Evolutionary conservation across 2,888 invertebrate species (phyloP), one percentile per base, ranked within the genome.

Genomic region (Prenolepis imparis): DNA sequence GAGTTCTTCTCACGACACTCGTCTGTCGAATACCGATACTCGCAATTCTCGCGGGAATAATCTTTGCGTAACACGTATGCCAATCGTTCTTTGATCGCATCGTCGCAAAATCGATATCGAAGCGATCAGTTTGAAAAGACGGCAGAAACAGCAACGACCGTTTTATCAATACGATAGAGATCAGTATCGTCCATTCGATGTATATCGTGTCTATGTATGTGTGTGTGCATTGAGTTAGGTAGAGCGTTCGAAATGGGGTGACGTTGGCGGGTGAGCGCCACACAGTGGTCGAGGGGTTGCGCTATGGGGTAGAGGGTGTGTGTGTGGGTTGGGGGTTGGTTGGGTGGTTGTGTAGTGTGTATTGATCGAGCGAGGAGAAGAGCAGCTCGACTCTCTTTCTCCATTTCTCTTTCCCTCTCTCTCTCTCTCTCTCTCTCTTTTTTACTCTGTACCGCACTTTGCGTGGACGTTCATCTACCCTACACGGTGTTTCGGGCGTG

Each of bases 331-430:
- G 84, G 87, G 91, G 89, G 89, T 89, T 86, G 91, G 90, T 92
- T 88, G 94, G 92, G 92, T 91, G 93, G 90, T 87, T 90, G 91
- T 90, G 91, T 92, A 91, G 94, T 92, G 92, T 91, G 93, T 94
- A 94, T 94, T 94, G 94, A 94, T 94, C 94, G 94, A 91, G 90
- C 90, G 89, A 91, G 89, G 86, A 88, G 90, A 89, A 83, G 85
- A 90, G 87, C 86, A 87, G 75, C 83, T 75, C 82, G 83, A 78
- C 87, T 90, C 88, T 75, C 72, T 52, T 73, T 75, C 86, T 68
- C 66, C 55, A 80, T 73, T n/a, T 78, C 28, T 57, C 59, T n/a
- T 44, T 55, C 83, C n/a, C 67, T 85, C 39, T 57, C 48, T n/a
- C 15, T 12, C 12, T 12, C 44, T 12, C 44, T 12, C 44, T 15